A percentile compares a stretch with the other conserved stretches of the same genome.
These are phyloP conservation scores for Idris sp. DNA, from an alignment of 1,140 invertebrate species.

Conservation along the genomic window DNA sequence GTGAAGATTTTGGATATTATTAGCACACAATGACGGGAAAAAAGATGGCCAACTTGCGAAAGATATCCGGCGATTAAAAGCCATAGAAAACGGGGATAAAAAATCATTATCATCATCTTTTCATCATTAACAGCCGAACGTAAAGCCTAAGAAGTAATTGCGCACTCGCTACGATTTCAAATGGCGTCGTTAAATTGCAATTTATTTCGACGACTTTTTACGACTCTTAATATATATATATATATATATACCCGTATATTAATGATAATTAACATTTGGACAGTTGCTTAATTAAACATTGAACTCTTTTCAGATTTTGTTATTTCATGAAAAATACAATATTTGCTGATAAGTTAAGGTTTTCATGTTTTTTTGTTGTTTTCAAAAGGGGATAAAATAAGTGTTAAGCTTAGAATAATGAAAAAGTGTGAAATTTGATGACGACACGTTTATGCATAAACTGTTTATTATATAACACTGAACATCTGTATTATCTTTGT, in stretches of 20 bases:
- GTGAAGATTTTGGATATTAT: slow-evolving; percentile 61
- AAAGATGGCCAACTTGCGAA: slow-evolving; percentile 66
- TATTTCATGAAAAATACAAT: no score
- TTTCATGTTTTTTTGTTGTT: no score
- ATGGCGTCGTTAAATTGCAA: slow-evolving; percentile 38
- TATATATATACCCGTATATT: slow-evolving; percentile 7
- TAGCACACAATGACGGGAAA: slow-evolving; percentile 73
- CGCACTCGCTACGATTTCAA: slow-evolving; percentile 39
- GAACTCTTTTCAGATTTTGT: no score
- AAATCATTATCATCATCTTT: slow-evolving; percentile 40
- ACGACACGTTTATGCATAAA: no score
- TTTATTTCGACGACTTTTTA: slow-evolving; percentile 36
- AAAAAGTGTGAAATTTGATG: no score
- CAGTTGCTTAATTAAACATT: slow-evolving; percentile 34
- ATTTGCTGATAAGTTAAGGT: no score
- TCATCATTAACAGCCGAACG: slow-evolving; percentile 45
- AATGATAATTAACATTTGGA: slow-evolving; percentile 37
- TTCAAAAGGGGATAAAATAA: no score
- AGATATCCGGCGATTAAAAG: slow-evolving; percentile 70
- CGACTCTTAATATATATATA: no score
- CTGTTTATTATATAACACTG: no score
- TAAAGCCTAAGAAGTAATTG: slow-evolving; percentile 35
- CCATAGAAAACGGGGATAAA: slow-evolving; percentile 29
- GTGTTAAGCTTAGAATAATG: no score
- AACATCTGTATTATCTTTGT: no score